Evolutionary conservation across 2,113 vertebrate genomes (phyloP).

Genomic region (Prolemur simus): DNA sequence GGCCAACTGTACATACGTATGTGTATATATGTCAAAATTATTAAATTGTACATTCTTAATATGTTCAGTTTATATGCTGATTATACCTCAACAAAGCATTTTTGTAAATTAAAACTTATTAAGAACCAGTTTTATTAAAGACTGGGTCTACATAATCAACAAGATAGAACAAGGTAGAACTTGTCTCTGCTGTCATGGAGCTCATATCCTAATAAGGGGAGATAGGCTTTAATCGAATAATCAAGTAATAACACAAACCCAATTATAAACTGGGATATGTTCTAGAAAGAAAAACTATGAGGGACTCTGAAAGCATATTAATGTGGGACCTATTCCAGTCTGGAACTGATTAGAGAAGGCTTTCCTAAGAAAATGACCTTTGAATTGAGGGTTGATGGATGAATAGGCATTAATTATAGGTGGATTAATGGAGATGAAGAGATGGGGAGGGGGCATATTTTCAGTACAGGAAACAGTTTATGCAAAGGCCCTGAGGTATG

Average conservation of each 20-base stretch:
- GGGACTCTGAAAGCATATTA: neutral
- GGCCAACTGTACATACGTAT: neutral
- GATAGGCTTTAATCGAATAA: slow-evolving; percentile 27
- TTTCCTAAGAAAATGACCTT: slow-evolving; percentile 4
- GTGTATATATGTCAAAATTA: neutral
- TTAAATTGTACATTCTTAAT: neutral
- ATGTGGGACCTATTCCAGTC: neutral
- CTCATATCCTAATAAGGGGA: neutral
- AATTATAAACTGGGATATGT: slow-evolving; percentile 25
- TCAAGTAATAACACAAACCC: slow-evolving; percentile 11
- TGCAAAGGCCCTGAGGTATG: neutral
- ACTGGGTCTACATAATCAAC: neutral
- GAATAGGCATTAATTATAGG: neutral
- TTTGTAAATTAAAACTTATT: neutral
- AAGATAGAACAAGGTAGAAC: neutral
- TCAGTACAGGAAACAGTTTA: neutral
- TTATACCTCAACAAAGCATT: neutral
- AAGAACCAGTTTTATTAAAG: neutral
- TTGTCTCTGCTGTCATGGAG: neutral
- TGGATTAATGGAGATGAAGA: neutral
- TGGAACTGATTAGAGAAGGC: neutral
- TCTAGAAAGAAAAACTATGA: slow-evolving; percentile 19
- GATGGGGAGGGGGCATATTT: neutral
- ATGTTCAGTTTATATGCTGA: neutral
- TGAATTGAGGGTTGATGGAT: neutral